Percentiles rank a stretch among this genome's conserved stretches.
These are phyloP conservation scores for Osedax fenrisi DNA, from an alignment of 2,888 invertebrate genomes.

Conservation along the genomic window DNA sequence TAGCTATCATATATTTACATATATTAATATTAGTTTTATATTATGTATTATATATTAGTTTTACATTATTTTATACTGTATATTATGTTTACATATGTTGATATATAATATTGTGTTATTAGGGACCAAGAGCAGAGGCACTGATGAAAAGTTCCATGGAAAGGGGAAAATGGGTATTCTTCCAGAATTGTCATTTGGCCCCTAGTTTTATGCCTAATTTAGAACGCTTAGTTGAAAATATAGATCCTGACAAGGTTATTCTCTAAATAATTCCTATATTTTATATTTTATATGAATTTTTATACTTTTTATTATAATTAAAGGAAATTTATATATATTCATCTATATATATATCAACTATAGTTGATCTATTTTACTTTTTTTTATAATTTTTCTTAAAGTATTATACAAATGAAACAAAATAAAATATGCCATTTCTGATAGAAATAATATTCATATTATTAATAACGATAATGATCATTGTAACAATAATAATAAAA, in stretches of 20 bases:
- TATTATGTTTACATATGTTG: no score
- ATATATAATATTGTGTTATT: no score
- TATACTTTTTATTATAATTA: background rate
- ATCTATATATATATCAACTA: background rate
- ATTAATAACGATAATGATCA: no score
- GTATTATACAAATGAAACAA: background rate
- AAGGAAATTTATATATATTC: background rate
- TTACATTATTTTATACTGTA: no score
- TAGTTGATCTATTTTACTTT: background rate
- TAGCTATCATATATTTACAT: no score
- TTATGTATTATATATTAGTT: no score
- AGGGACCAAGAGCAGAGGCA: constrained; percentile 67
- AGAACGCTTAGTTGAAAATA: constrained; percentile 66
- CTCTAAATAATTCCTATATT: constrained; percentile 41
- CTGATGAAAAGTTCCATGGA: constrained; percentile 65
- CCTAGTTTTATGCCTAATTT: constrained; percentile 78
- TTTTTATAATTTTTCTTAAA: background rate
- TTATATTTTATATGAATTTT: background rate
- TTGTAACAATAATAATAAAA: no score
- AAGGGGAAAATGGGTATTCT: constrained; percentile 74
- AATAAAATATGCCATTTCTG: no score
- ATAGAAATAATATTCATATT: no score
- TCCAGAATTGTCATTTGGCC: constrained; percentile 77
- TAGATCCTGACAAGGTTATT: constrained; percentile 58
- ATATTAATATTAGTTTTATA: no score